Evolutionary conservation across 2,888 invertebrate genomes (phyloP).

Genomic region (Drosophila paranaensis): DNA sequence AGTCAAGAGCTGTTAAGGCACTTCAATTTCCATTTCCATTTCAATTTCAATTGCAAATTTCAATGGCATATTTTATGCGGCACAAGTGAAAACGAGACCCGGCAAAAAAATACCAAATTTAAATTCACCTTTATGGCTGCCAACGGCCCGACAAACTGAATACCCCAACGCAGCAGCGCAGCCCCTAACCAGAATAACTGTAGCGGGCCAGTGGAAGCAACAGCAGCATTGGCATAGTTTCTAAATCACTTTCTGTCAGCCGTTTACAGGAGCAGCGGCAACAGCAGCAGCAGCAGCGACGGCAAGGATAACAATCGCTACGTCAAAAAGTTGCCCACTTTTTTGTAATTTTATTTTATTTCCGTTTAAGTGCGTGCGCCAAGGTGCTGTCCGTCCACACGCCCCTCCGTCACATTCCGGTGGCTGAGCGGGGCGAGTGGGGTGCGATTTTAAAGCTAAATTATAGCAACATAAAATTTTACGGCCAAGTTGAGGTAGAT

Average conservation of each 20-base stretch:
- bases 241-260: constrained; percentile 80
- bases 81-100: constrained; percentile 46
- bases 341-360: constrained; percentile 81
- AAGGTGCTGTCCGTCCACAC: constrained; percentile 34
- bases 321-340: constrained; percentile 78
- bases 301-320: constrained; percentile 74
- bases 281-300: constrained; percentile 26
- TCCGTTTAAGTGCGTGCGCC: constrained; percentile 75
- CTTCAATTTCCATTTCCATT: constrained; percentile 19
- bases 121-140: constrained; percentile 74
- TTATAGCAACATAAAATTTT: constrained; percentile 77
- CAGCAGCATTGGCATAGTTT: constrained; percentile 63
- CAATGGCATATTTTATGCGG: constrained; percentile 41
- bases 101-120: constrained; percentile 55
- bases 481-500: constrained; percentile 56
- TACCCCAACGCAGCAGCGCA: background rate
- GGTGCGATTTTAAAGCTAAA: constrained; percentile 77
- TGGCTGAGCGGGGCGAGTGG: background rate
- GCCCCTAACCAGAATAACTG: constrained; percentile 16
- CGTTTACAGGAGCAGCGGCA: constrained; percentile 43
- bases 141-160: constrained; percentile 55
- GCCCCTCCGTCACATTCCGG: background rate
- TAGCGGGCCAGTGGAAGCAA: constrained; percentile 3
- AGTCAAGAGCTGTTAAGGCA: constrained; percentile 16
- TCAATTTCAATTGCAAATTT: constrained; percentile 58